Evolutionary conservation across 2,113 vertebrate genomes (phyloP).

Genomic region (Malurus alboscapulatus): DNA sequence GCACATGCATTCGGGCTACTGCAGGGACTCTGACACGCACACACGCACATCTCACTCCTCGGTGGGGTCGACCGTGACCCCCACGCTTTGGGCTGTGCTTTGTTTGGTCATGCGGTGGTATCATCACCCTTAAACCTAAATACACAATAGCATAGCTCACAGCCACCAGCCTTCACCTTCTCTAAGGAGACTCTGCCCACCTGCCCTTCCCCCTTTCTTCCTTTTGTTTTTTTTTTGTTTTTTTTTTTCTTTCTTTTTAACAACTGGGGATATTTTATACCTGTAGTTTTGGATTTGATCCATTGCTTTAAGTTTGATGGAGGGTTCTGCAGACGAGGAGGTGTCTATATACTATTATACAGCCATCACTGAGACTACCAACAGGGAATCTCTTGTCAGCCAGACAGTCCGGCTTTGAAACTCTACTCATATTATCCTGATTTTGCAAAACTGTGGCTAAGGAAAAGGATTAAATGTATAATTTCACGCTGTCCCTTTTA

Average conservation of each 20-base stretch:
- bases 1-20: background rate
- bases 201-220: background rate
- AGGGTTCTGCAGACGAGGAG: slow-evolving; percentile 71
- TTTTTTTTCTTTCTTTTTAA: slow-evolving; percentile 5
- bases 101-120: slow-evolving; percentile 82
- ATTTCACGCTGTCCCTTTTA: slow-evolving; percentile 41
- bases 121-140: slow-evolving; percentile 90
- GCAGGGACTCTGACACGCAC: background rate
- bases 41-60: background rate
- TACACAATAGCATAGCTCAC: slow-evolving; percentile 86
- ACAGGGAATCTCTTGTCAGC: slow-evolving; percentile 66
- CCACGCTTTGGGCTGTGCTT: slow-evolving; percentile 81
- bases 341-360: slow-evolving; percentile 67
- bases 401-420: slow-evolving; percentile 58
- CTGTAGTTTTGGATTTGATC: slow-evolving; percentile 78
- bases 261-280: slow-evolving; percentile 70
- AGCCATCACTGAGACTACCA: slow-evolving; percentile 73
- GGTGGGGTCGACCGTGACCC: slow-evolving; percentile 79
- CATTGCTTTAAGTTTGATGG: slow-evolving; percentile 75
- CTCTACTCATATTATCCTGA: slow-evolving; percentile 16
- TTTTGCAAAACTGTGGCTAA: slow-evolving; percentile 47
- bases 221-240: background rate
- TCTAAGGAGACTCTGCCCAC: slow-evolving; percentile 22
- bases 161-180: slow-evolving; percentile 72
- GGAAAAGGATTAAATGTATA: background rate